Evolutionary conservation across 1,140 invertebrate species (phyloP).

Genomic region (Leguminivora glycinivorella): DNA sequence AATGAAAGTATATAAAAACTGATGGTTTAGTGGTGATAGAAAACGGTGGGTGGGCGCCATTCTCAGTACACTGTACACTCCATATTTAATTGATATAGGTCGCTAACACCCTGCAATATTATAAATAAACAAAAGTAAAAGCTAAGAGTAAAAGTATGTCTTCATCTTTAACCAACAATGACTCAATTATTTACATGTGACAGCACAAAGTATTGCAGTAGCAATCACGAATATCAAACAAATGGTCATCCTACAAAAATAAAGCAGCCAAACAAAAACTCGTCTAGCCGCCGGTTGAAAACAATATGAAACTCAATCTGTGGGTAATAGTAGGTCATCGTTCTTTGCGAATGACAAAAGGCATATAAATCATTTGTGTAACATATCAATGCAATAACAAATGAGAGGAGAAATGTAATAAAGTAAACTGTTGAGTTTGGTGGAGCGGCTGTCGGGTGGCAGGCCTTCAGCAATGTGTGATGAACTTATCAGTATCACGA

Average conservation of each 20-base stretch:
- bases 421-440: conserved; percentile 52
- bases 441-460: conserved; percentile 41
- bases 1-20: too few relatives aligned
- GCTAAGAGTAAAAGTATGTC: conserved; percentile 41
- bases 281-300: conserved; percentile 30
- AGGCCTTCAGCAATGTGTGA: neutral
- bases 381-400: conserved; percentile 58
- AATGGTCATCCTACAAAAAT: conserved; percentile 33
- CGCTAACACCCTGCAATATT: neutral
- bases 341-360: conserved; percentile 52
- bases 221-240: conserved; percentile 38
- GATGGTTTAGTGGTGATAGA: too few relatives aligned
- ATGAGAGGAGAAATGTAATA: conserved; percentile 50
- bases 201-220: conserved; percentile 37
- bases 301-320: conserved; percentile 39
- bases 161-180: conserved; percentile 34
- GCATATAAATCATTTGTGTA: conserved; percentile 65
- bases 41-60: too few relatives aligned
- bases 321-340: conserved; percentile 43
- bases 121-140: conserved; percentile 20
- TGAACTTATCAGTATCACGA: too few relatives aligned
- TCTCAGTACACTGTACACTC: neutral
- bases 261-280: conserved; percentile 44
- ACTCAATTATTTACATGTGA: conserved; percentile 39
- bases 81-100: neutral